Base-by-base conservation (phyloP, 2,113 vertebrate genomes). In the Hylia prasina region DNA sequence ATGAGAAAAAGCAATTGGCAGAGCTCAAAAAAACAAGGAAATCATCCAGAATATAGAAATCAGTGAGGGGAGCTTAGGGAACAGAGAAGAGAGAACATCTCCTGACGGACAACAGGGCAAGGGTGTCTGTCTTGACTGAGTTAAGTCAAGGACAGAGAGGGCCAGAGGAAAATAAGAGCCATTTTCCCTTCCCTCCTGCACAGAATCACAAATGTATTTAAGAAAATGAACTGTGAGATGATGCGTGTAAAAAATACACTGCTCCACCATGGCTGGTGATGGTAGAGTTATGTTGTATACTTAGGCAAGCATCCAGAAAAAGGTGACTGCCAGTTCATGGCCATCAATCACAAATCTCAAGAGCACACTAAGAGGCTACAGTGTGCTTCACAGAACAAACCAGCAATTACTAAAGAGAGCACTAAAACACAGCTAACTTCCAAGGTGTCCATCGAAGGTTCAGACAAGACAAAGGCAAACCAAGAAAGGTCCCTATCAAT, bases 261-360 rank as follows among this genome's bases (percentile, higher is more conserved):
- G 83, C 87, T 96, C 90, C 47, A 50, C 13, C 42, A 13, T 12
- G 76, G 93, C 93, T 68, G 54, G 90, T 68, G 71, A 89, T 51
- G 65, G 94, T 64, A 82, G 92, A 96, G 50, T 96, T 78, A 87
- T 58, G 58, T 42, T 95, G 86, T 95, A 42, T 95, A 79, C 82
- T 91, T 95, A 97, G 97, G 97, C 97, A 95, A 22, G 24, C 51
- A 57, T 93, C 95, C 97, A 97, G 81, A 97, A 93, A 88, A 82
- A 82, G 76, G 82, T 42, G 68, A 81, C 90, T 93, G 93, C 90
- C 93, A 89, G 89, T 80, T 97, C 91, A 91, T 9, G 15, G 78
- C 77, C 71, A 94, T 54, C 70, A 93, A 91, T 85, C 94, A 75
- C 5, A 17, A 57, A 48, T 90, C 57, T 95, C 65, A 78, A 89